These are phyloP conservation scores for Turdus rufiventris DNA, from an alignment of 2,113 vertebrate species.

Conservation along the genomic window DNA sequence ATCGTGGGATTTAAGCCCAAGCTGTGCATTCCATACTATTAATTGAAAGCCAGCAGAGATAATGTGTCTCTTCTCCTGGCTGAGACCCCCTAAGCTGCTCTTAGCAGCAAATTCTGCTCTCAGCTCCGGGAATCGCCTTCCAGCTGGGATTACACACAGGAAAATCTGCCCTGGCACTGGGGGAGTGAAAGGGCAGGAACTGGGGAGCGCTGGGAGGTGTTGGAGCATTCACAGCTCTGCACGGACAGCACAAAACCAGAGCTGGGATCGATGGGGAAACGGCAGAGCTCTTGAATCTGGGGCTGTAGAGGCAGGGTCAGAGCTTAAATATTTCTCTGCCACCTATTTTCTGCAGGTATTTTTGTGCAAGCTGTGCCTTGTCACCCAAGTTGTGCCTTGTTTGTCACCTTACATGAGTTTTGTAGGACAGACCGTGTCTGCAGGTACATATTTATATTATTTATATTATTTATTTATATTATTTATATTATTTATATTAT, in stretches of 20 bases:
- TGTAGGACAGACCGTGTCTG: neutral
- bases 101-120: neutral
- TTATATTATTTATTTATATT: fast-evolving
- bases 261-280: neutral
- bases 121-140: neutral
- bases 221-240: fast-evolving
- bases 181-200: neutral
- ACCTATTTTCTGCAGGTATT: neutral
- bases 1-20: neutral
- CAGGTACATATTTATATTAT: fast-evolving
- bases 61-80: neutral
- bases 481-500: fast-evolving
- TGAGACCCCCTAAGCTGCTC: slow-evolving; percentile 42
- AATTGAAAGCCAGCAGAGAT: slow-evolving; percentile 67
- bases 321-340: neutral
- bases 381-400: neutral
- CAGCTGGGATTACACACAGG: neutral
- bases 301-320: neutral
- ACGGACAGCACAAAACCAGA: fast-evolving
- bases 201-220: neutral
- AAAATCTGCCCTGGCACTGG: neutral
- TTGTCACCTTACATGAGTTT: fast-evolving
- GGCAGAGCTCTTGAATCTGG: fast-evolving
- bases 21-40: slow-evolving; percentile 67
- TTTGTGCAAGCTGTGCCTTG: neutral